Base-by-base conservation (phyloP, 2,888 invertebrate genomes). In the Girardia tigrina region DNA sequence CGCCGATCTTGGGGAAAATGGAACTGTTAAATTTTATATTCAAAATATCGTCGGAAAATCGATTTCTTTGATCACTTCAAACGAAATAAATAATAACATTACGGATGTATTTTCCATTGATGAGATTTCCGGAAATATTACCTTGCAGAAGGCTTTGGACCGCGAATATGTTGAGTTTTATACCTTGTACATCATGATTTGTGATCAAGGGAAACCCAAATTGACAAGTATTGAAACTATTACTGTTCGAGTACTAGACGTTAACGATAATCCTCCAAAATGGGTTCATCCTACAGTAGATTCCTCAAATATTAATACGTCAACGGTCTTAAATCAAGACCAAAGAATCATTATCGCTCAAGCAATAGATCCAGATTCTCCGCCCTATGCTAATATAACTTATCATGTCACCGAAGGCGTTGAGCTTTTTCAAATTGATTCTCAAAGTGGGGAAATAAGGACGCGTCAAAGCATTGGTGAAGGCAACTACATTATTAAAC, bases 181-280 rank as follows among this genome's bases (percentile, higher is more conserved):
- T 73, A 73, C 23, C 20, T 27, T 75, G 12, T 73, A 14, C 27
- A 72, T 75, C 12, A 12, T 75, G 14, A 29, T 75, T 23, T 29
- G 73, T 26, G 75, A 75, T 75, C 23, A 16, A n/a, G 75, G 75
- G 6, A 75, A 23, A 6, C 73, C 73, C n/a, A 8, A 27, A 75
- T 14, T 23, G 20, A 75, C 27, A 12, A 73, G 29, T 12, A 29
- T 36, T 12, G 73, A 74, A 29, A 16, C 28, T 6, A 26, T 75
- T 23, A 75, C 73, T 16, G 73, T 75, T 6, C 8, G 26, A 6
- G 75, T 75, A 16, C 16, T 75, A 6, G 75, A 75, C 29, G 72
- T 28, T n/a, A 75, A 75, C 26, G 75, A 75, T 29, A 75, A 75
- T 75, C 6, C 8, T 26, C 75, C 75, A 6, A 75, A 14, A 8